Base-by-base conservation (phyloP, 2,797 vertebrate genomes). In the Coracias cyanogaster region DNA sequence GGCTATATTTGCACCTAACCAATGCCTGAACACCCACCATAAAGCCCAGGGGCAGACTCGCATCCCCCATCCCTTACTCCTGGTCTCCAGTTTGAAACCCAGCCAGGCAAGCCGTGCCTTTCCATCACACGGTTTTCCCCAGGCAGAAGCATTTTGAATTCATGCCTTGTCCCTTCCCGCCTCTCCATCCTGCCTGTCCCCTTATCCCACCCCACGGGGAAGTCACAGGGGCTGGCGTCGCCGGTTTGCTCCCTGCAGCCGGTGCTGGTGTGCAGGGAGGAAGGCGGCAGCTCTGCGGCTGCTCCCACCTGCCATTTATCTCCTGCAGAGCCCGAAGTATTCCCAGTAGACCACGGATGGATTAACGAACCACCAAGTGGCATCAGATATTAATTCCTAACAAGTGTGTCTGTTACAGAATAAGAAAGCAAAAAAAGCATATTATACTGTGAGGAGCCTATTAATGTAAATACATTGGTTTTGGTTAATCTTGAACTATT, bases 221-320 rank as follows among this genome's bases (percentile, higher is more conserved):
- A 43, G 46, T 12, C 22, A 7, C 60, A 28, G 41, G 35, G 46
- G 9, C 12, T 39, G 54, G 17, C 2, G 46, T 14, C 49, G n/a
- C 39, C 16, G n/a, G 3, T 64, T 67, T 22, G 12, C 39, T n/a
- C 8, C 17, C 55, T 62, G 52, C 37, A 82, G 76, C 51, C 3
- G 20, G 10, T 48, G 37, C 33, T 15, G 7, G 31, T 12, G 18
- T 41, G 6, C 7, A 57, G 39, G 46, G 7, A 52, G 39, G 46
- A 66, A 57, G 46, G 24, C 3, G 5, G 25, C 16, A 39, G 64
- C 0, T 0, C 52, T 35, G 18, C 1, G 5, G 31, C 48, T 28
- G 69, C 48, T 69, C 12, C 65, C 5, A 1, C 25, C 54, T 52
- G 39, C n/a, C 9, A 2, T 29, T 84, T 55, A 29, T 24, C 61